Percentiles rank a stretch among this genome's conserved stretches.
phyloP scores from a whole-genome alignment of 2,797 vertebrate genomes.

The Cirrhinus molitorella region DNA sequence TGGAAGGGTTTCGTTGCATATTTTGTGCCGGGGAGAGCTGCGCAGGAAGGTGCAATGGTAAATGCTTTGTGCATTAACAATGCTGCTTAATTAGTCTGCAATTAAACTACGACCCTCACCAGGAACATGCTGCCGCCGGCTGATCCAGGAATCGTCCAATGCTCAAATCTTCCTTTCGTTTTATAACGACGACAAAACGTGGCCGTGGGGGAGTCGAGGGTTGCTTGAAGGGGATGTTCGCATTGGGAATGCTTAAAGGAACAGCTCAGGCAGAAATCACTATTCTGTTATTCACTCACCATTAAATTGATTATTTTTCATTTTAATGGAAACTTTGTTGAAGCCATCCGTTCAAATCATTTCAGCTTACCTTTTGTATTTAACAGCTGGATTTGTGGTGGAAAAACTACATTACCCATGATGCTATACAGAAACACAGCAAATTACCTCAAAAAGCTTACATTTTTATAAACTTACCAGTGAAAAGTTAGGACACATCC shows the following conservation, averaged over 20 bases:
- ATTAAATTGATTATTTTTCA: not conserved
- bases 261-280: slow-evolving; percentile 10
- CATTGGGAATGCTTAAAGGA: slow-evolving; percentile 9
- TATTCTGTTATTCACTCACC: slow-evolving; percentile 3
- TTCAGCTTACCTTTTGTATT: not conserved
- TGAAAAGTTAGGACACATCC: no score
- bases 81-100: slow-evolving; percentile 78
- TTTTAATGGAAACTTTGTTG: not conserved
- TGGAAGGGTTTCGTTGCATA: slow-evolving; percentile 69
- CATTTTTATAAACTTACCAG: no score
- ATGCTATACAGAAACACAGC: no score
- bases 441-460: no score
- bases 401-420: not conserved
- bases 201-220: slow-evolving; percentile 4
- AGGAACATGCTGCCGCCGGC: slow-evolving; percentile 73
- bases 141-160: slow-evolving; percentile 22
- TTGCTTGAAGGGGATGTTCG: slow-evolving; percentile 1
- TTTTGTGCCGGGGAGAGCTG: slow-evolving; percentile 73
- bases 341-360: not conserved
- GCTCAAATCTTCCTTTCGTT: slow-evolving; percentile 28
- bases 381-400: not conserved
- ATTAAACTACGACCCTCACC: slow-evolving; percentile 64
- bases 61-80: slow-evolving; percentile 76
- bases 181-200: not conserved
- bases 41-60: slow-evolving; percentile 65